A percentile compares a stretch with the other conserved stretches of the same genome.
Evolutionary conservation across 2,888 invertebrate species (phyloP).

Genomic region (Mesorhabditis spiculigera): DNA sequence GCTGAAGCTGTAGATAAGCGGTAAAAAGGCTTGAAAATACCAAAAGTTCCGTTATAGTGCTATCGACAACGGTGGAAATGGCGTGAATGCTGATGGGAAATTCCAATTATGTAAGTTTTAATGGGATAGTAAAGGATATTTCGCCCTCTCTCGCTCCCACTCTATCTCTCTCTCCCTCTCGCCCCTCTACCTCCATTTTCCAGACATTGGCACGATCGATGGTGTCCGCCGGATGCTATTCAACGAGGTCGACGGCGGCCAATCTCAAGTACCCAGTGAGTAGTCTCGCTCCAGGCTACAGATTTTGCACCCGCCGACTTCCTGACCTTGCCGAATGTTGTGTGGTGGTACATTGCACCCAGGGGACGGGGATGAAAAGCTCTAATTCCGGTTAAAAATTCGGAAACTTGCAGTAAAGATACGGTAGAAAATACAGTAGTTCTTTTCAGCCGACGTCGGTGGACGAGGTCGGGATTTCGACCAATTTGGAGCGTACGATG

Average conservation of each 20-base stretch:
- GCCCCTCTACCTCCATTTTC: conserved; percentile 7
- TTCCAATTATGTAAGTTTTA: not conserved
- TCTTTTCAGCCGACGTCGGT: conserved; percentile 27
- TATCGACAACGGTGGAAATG: too few relatives aligned
- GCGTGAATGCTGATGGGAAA: not conserved
- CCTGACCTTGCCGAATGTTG: conserved; percentile 7
- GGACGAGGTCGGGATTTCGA: conserved; percentile 18
- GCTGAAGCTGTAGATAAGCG: too few relatives aligned
- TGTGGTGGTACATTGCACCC: too few relatives aligned
- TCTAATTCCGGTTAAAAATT: too few relatives aligned
- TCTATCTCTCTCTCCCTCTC: too few relatives aligned
- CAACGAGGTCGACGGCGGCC: conserved; percentile 44
- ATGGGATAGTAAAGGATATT: not conserved
- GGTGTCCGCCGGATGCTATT: conserved; percentile 40
- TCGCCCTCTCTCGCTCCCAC: not conserved
- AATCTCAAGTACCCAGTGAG: conserved; percentile 23
- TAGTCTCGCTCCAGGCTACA: not conserved
- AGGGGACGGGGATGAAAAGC: too few relatives aligned
- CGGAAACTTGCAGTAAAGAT: too few relatives aligned
- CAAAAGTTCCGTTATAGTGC: too few relatives aligned
- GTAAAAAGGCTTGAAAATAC: too few relatives aligned
- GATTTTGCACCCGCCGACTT: too few relatives aligned
- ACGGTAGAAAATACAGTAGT: too few relatives aligned
- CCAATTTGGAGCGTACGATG: conserved; percentile 52
- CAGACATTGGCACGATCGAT: conserved; percentile 45